Evolutionary conservation across 1,140 invertebrate species (phyloP).

Genomic region (Orussus abietinus): DNA sequence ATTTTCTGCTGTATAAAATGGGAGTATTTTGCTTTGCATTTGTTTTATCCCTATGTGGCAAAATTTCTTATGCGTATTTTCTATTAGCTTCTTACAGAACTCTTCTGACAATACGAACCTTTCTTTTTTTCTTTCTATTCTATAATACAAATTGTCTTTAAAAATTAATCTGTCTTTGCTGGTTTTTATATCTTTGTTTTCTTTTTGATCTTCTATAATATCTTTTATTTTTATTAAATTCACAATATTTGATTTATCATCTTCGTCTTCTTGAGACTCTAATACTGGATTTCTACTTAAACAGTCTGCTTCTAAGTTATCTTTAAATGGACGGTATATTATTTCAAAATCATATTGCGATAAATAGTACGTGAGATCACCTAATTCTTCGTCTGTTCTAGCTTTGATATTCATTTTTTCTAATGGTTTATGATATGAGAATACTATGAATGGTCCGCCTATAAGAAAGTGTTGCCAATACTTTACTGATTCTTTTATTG

Average conservation of each 20-base stretch:
- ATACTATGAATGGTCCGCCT: conserved; percentile 37
- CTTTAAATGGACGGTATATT: conserved; percentile 36
- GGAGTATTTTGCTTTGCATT: conserved; percentile 23
- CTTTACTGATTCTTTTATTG: conserved; percentile 42
- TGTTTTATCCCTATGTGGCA: conserved; percentile 25
- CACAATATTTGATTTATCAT: conserved; percentile 31
- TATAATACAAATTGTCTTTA: conserved; percentile 2
- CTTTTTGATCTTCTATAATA: conserved; percentile 10
- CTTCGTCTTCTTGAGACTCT: conserved; percentile 26
- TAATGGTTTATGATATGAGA: conserved; percentile 42
- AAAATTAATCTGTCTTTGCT: not conserved
- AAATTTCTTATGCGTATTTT: conserved; percentile 1
- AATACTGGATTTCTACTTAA: conserved; percentile 38
- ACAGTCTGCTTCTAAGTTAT: conserved; percentile 38
- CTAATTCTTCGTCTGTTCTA: conserved; percentile 33
- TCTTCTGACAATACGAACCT: conserved; percentile 7
- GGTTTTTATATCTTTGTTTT: conserved; percentile 5
- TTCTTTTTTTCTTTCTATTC: conserved; percentile 1
- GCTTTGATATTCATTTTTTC: conserved; percentile 42
- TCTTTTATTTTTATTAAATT: conserved; percentile 27
- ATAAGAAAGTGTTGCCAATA: conserved; percentile 45
- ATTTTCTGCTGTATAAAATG: conserved; percentile 25
- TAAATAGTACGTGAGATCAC: conserved; percentile 37
- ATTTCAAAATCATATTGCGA: conserved; percentile 40
- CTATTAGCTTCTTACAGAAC: conserved; percentile 1